Evolutionary conservation across 2,113 vertebrate species (phyloP), one percentile per base, ranked within the genome.

Genomic region (Tenebrosternarchus preto): DNA sequence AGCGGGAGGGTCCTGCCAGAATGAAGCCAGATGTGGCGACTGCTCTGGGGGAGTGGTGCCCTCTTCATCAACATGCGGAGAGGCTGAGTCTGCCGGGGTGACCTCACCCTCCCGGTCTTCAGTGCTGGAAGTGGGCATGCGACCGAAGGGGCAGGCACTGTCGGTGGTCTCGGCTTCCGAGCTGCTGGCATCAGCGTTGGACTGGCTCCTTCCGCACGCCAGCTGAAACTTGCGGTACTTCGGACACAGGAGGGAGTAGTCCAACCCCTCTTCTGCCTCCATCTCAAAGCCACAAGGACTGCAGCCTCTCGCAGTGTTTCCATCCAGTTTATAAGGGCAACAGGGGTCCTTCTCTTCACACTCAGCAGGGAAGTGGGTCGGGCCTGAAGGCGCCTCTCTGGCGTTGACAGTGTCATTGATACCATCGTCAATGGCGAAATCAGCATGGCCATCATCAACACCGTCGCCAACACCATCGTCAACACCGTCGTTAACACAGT

Each of bases 171-270:
- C 84, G 50, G 90, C 85, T 88, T 89, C 86, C 1, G 89, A 63
- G 78, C 0, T 80, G 6, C 87, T 88, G 70, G 88, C 89, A 43
- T 91, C 90, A 68, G 90, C 9, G 11, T 86, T 88, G 73, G 89
- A 82, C 88, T 89, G 89, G 82, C 93, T 92, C 24, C 84, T 95
- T 71, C 93, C 93, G 68, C 94, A 97, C 11, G 96, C 96, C 9
- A 94, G 92, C 82, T 96, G 95, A 87, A 96, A 96, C 84, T 97
- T 97, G 64, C 97, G 94, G 71, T 98, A 97, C 80, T 98, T 97
- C 22, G 95, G 96, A 76, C 95, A 96, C 0, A 94, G 91, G 20
- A 88, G 91, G 5, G 94, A 91, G 77, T 85, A 82, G 22, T 89
- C 88, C 25, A 87, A 87, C 20, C 8, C 19, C 3, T 31, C 36